phyloP scores from a whole-genome alignment of 2,888 invertebrate species.

The Lymantria monacha region DNA sequence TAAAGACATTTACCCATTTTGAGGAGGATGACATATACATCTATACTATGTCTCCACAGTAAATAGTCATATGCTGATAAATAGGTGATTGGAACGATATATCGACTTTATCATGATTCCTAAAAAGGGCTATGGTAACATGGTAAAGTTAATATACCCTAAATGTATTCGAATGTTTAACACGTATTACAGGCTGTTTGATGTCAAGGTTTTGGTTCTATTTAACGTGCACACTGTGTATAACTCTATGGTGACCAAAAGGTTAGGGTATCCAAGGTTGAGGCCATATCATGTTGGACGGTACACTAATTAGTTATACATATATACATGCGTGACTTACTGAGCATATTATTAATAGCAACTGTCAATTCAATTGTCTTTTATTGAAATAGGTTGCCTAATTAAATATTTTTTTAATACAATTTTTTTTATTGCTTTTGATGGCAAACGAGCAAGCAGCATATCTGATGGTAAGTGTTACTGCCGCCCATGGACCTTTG shows the following conservation, averaged over 20 bases:
- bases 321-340: slow-evolving; percentile 5
- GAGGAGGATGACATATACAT: too few species aligned
- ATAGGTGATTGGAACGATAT: background rate
- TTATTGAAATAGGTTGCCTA: slow-evolving; percentile 21
- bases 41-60: too few species aligned
- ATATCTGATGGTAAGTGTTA: too few species aligned
- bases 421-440: too few species aligned
- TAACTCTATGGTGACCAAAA: slow-evolving; percentile 15
- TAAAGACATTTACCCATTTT: background rate
- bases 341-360: slow-evolving; percentile 11
- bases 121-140: background rate
- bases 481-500: too few species aligned
- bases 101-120: background rate
- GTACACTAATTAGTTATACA: slow-evolving; percentile 13
- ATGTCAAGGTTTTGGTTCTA: slow-evolving; percentile 16
- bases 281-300: slow-evolving; percentile 7
- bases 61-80: background rate
- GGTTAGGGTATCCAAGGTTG: slow-evolving; percentile 20
- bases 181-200: slow-evolving; percentile 5
- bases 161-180: slow-evolving; percentile 4
- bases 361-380: slow-evolving; percentile 13
- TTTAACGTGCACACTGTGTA: slow-evolving; percentile 12
- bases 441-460: too few species aligned
- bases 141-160: background rate
- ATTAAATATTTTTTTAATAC: slow-evolving; percentile 28